Evolutionary conservation across 2,797 vertebrate genomes (phyloP).

Genomic region (Melanotaenia trifasciata): DNA sequence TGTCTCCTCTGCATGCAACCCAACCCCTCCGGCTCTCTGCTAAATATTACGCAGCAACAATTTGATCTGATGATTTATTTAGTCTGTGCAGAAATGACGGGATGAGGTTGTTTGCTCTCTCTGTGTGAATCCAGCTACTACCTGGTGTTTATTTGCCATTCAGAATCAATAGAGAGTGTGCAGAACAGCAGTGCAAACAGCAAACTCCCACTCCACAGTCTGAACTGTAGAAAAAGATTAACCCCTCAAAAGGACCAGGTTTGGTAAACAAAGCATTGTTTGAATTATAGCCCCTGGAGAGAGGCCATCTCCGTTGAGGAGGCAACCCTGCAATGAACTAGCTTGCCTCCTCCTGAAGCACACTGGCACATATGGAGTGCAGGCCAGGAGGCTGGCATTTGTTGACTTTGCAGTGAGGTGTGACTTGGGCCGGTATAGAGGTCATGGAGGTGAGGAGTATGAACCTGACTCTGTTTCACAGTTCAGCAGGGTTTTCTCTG

Average conservation of each 20-base stretch:
- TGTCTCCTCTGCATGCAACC: slow-evolving; percentile 32
- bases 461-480: slow-evolving; percentile 59
- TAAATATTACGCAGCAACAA: slow-evolving; percentile 26
- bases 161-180: slow-evolving; percentile 45
- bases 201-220: slow-evolving; percentile 62
- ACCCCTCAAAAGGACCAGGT: slow-evolving; percentile 57
- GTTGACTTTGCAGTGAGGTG: slow-evolving; percentile 75
- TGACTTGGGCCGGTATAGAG: slow-evolving; percentile 60
- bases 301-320: slow-evolving; percentile 53
- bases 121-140: slow-evolving; percentile 40
- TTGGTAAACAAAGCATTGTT: slow-evolving; percentile 74
- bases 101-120: slow-evolving; percentile 19
- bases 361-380: slow-evolving; percentile 65
- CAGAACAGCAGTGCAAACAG: slow-evolving; percentile 69
- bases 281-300: slow-evolving; percentile 68
- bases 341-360: slow-evolving; percentile 40
- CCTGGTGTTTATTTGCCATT: slow-evolving; percentile 62
- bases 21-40: slow-evolving; percentile 13
- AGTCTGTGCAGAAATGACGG: slow-evolving; percentile 23
- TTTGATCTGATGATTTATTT: slow-evolving; percentile 50
- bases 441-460: slow-evolving; percentile 61
- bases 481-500: slow-evolving; percentile 31
- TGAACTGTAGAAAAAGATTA: slow-evolving; percentile 61
- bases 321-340: slow-evolving; percentile 52
- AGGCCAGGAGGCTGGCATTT: slow-evolving; percentile 59